phyloP scores from a whole-genome alignment of 2,888 invertebrate species.

The Acanthosepion esculentum region DNA sequence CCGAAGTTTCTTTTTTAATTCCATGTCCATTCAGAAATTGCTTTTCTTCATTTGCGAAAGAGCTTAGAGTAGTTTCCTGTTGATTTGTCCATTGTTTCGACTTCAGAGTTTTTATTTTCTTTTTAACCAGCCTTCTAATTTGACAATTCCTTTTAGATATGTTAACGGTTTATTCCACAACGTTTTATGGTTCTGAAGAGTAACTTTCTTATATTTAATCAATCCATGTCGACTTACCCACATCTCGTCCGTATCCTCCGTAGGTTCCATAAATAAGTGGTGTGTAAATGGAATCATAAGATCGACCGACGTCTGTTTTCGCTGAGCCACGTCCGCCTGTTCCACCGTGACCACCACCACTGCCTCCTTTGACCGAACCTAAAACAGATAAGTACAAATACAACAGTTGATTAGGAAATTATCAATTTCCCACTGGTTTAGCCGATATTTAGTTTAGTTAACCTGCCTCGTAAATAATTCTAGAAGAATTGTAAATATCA shows the following conservation, averaged over 20 bases:
- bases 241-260: constrained; percentile 60
- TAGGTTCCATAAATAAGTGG: constrained; percentile 59
- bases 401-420: background rate
- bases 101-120: no score
- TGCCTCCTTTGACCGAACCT: constrained; percentile 61
- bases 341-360: constrained; percentile 69
- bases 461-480: no score
- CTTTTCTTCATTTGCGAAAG: no score
- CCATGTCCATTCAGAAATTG: no score
- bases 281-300: constrained; percentile 60
- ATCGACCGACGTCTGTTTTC: constrained; percentile 56
- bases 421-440: background rate
- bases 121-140: no score
- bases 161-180: background rate
- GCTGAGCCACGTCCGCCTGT: constrained; percentile 64
- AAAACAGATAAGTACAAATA: constrained; percentile 45
- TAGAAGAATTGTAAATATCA: no score
- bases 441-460: no score
- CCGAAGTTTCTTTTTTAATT: no score
- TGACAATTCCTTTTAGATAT: background rate
- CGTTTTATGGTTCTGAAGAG: no score
- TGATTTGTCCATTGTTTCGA: no score
- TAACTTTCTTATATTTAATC: background rate
- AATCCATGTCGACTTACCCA: constrained; percentile 56
- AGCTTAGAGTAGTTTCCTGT: no score